Base-by-base conservation (phyloP, 2,113 vertebrate genomes). In the Labeo rohita region DNA sequence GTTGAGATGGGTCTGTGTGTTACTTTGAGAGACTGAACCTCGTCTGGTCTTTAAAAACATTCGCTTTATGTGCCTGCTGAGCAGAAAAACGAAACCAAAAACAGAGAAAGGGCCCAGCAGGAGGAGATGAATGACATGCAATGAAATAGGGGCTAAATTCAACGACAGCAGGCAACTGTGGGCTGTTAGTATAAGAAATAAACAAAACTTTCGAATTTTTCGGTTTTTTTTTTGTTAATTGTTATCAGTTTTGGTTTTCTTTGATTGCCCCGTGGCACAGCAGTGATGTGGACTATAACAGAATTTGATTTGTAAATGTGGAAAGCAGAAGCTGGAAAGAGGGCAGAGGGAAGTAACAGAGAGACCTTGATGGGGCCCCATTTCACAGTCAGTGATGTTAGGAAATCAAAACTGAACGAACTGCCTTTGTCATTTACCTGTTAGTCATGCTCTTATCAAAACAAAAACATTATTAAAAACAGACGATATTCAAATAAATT, bases 351-450 rank as follows among this genome's bases (percentile, higher is more conserved):
- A 54, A 77, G 28, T 28, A 49, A 75, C 8, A 23, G 39, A 85
- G 63, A 87, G 12, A 49, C 83, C 88, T 54, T 66, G 76, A 43
- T 75, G 8, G 87, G 87, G 88, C 92, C 91, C 93, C 3, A 36
- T 2, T 49, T 2, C 8, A 21, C 34, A 15, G 21, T 28, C 45
- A 39, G 7, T 70, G 12, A 15, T 4, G 13, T 56, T 2, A 84
- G 86, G 85, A 93, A 94, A 93, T 1, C n/a, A n/a, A 93, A 94
- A 94, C 92, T 7, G 75, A 89, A 75, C 28, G 21, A 34, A 3
- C 12, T 34, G 39, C 11, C 23, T 65, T 63, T 49, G 61, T 66
- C 6, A 82, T 13, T 18, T 52, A 16, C 23, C 13, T 18, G 7
- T 15, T 23, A 52, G 47, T 50, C 47, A n/a, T 36, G 10, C 45